Percentiles rank a stretch among this genome's conserved stretches.
These are phyloP conservation scores for Syngnathus scovelli DNA, from an alignment of 2,113 vertebrate species.

Conservation along the genomic window DNA sequence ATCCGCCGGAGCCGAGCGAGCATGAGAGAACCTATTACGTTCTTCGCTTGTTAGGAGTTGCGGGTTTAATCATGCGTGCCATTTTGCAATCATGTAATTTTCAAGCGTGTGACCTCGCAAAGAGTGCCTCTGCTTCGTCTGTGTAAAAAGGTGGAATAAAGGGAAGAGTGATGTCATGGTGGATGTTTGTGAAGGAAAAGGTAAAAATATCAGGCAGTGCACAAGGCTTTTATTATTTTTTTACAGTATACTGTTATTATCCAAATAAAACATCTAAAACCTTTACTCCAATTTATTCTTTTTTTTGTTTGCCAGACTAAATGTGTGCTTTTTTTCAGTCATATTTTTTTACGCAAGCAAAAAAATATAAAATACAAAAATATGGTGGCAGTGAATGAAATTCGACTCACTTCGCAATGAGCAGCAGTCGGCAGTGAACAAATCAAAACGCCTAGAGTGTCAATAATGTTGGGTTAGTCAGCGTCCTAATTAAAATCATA, in stretches of 20 bases:
- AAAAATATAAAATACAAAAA: too few relatives aligned
- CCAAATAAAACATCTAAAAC: not conserved
- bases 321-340: not conserved
- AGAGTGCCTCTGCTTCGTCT: conserved; percentile 6
- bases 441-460: too few relatives aligned
- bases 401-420: not conserved
- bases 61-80: conserved; percentile 26
- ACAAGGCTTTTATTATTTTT: not conserved
- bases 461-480: conserved; percentile 8
- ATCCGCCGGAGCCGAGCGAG: conserved; percentile 32
- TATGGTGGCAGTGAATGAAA: too few relatives aligned
- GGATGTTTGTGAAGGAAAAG: not conserved
- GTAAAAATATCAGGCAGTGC: not conserved
- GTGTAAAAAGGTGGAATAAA: not conserved
- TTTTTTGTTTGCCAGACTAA: not conserved
- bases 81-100: conserved; percentile 60
- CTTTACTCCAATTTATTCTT: not conserved
- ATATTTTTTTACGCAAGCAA: not conserved
- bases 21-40: conserved; percentile 45
- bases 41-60: conserved; percentile 39
- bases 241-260: not conserved
- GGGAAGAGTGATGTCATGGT: conserved; percentile 3
- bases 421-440: not conserved
- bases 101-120: not conserved
- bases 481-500: not conserved